Conservation (phyloP, 2,888 invertebrate genomes). For the Plagodis dolabraria region DNA sequence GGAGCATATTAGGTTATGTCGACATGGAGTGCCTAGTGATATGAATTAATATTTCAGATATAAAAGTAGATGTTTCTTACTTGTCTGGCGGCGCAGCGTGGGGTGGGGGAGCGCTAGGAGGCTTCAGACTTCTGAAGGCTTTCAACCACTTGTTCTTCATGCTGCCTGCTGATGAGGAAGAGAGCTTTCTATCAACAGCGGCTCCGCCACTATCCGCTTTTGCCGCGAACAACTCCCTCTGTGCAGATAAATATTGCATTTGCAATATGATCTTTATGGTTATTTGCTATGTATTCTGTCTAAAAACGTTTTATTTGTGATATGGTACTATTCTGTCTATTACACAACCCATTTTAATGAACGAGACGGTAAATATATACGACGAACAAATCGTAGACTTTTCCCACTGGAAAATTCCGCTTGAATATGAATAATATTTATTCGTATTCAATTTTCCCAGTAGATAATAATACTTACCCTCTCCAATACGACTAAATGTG, state of each 20-base stretch:
- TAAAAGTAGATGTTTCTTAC: constrained; percentile 50
- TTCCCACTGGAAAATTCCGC: constrained; percentile 11
- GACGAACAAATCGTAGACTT: constrained; percentile 9
- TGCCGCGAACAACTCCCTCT: constrained; percentile 94
- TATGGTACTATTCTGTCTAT: too few relatives aligned
- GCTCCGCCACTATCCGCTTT: constrained; percentile 90
- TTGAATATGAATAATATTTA: constrained; percentile 14
- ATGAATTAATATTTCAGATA: neutral
- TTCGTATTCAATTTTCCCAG: neutral
- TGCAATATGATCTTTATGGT: neutral
- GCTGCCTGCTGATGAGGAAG: constrained; percentile 92
- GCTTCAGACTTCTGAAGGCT: constrained; percentile 97
- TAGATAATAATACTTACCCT: constrained; percentile 7
- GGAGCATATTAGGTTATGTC: too few relatives aligned
- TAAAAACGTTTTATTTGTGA: too few relatives aligned
- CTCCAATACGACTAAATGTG: neutral
- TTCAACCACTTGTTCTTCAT: constrained; percentile 99
- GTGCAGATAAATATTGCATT: constrained; percentile 58
- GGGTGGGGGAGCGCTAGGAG: constrained; percentile 86
- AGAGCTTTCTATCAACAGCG: constrained; percentile 92
- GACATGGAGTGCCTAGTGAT: neutral
- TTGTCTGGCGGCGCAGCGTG: constrained; percentile 78
- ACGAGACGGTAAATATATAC: constrained; percentile 18
- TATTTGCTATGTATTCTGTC: neutral
- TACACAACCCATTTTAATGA: constrained; percentile 9